Conservation (phyloP, 2,797 vertebrate genomes). For the Mycteria americana region DNA sequence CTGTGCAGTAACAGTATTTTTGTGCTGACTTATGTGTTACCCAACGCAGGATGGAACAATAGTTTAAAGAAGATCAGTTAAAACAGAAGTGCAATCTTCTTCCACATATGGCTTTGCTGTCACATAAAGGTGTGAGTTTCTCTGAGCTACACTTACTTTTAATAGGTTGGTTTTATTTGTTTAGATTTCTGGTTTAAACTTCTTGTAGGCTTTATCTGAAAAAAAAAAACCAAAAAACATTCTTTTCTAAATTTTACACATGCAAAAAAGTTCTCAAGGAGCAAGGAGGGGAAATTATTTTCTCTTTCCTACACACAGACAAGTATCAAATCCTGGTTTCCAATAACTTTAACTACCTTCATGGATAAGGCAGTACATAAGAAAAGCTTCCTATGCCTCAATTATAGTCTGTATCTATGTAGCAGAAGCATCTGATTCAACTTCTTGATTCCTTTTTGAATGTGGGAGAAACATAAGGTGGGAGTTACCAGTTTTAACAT, state of each 20-base stretch:
- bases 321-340: neutral
- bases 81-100: neutral
- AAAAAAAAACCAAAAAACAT: fast-evolving
- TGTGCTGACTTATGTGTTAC: neutral
- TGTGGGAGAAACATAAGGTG: neutral
- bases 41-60: neutral
- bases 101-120: neutral
- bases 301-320: neutral
- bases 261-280: neutral
- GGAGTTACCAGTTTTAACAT: neutral
- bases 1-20: neutral
- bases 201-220: neutral
- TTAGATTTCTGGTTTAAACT: neutral
- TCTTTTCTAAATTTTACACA: neutral
- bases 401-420: fast-evolving
- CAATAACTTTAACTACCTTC: neutral
- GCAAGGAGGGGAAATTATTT: neutral
- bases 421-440: neutral
- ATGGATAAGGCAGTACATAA: neutral
- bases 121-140: neutral
- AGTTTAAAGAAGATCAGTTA: neutral
- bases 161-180: neutral
- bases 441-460: neutral
- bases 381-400: neutral
- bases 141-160: neutral